These are phyloP conservation scores for Morelia viridis DNA, from an alignment of 2,797 vertebrate species.

Conservation along the genomic window DNA sequence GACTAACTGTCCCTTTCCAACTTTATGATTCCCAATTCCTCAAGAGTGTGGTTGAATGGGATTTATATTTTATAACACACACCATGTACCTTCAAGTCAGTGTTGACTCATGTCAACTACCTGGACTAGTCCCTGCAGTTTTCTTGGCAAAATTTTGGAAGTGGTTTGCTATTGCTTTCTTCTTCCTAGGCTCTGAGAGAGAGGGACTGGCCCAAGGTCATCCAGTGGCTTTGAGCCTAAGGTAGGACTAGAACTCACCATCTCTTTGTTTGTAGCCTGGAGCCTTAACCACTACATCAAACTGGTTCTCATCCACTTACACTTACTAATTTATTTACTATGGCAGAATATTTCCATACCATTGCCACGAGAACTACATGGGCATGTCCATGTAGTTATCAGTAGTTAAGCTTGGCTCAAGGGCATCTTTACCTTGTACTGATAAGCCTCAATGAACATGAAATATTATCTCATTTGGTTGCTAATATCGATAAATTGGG, in stretches of 20 bases:
- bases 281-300: background rate
- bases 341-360: background rate
- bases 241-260: background rate
- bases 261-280: background rate
- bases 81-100: background rate
- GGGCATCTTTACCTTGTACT: background rate
- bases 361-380: background rate
- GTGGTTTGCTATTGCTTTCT: background rate
- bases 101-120: background rate
- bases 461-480: slow-evolving; percentile 30
- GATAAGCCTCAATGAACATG: background rate
- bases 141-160: background rate
- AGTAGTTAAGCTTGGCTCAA: background rate
- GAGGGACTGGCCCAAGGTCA: background rate
- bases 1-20: background rate
- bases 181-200: background rate
- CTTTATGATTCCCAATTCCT: background rate
- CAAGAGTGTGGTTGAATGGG: background rate
- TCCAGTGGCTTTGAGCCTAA: background rate
- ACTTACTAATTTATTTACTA: background rate
- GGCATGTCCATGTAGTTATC: background rate
- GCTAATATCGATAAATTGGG: slow-evolving; percentile 55
- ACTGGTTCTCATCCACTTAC: background rate
- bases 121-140: background rate
- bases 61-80: background rate